phyloP scores from a whole-genome alignment of 2,888 invertebrate species.

The Oligia latruncula region DNA sequence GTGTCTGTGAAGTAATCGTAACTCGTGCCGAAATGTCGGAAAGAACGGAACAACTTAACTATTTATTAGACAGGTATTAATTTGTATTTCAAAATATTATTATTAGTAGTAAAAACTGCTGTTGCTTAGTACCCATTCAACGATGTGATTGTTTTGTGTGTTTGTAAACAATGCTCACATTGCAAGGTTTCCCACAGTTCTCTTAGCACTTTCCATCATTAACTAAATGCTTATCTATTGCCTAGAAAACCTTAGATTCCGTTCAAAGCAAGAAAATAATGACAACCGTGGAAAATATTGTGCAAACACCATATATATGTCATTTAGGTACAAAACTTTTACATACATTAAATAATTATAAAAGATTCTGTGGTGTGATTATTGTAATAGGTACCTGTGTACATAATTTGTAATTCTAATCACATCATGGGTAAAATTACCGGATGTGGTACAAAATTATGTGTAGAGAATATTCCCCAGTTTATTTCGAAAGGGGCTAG shows the following conservation, averaged over 20 bases:
- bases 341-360: constrained; percentile 23
- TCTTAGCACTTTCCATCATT: constrained; percentile 69
- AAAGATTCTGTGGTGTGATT: constrained; percentile 17
- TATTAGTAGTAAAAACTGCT: constrained; percentile 20
- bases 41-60: constrained; percentile 74
- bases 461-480: constrained; percentile 9
- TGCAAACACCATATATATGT: not conserved
- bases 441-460: constrained; percentile 43
- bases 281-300: constrained; percentile 20
- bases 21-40: constrained; percentile 73
- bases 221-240: constrained; percentile 55
- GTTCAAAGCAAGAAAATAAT: constrained; percentile 39
- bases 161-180: constrained; percentile 65
- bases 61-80: constrained; percentile 76
- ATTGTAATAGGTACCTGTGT: constrained; percentile 1
- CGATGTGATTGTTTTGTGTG: constrained; percentile 54
- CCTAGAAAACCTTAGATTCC: constrained; percentile 59
- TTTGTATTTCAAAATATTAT: constrained; percentile 29
- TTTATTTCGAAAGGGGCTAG: constrained; percentile 14
- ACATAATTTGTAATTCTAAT: constrained; percentile 14
- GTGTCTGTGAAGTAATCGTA: constrained; percentile 58
- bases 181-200: constrained; percentile 69
- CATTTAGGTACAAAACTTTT: not conserved
- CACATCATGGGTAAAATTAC: constrained; percentile 28
- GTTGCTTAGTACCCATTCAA: constrained; percentile 28